Conservation (phyloP, 2,113 vertebrate genomes). For the Colius striatus region DNA sequence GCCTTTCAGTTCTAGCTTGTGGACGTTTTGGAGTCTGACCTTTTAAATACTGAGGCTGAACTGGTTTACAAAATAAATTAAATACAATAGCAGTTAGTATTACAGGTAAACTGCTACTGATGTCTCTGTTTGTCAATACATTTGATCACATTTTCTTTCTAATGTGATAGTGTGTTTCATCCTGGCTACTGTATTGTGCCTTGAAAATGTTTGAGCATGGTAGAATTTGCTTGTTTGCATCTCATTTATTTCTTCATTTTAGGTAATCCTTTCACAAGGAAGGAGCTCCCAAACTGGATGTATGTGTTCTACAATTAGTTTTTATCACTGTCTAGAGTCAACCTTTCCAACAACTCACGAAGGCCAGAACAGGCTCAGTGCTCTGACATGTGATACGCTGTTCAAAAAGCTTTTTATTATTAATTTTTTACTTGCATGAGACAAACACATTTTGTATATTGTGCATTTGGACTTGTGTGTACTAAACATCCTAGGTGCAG, state of each 20-base stretch:
- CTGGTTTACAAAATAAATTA: slow-evolving; percentile 12
- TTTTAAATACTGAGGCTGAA: not conserved
- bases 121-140: not conserved
- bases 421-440: not conserved
- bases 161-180: not conserved
- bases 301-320: not conserved
- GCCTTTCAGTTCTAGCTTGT: not conserved
- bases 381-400: not conserved
- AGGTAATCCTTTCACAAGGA: not conserved
- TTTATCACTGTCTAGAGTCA: not conserved
- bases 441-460: not conserved
- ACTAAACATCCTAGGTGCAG: not conserved
- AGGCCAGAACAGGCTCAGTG: not conserved
- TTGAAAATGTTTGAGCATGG: not conserved
- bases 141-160: not conserved
- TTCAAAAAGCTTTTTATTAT: not conserved
- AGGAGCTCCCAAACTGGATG: not conserved
- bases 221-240: not conserved
- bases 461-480: not conserved
- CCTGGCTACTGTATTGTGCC: not conserved
- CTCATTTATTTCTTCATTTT: not conserved
- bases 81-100: not conserved
- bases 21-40: not conserved
- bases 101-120: not conserved
- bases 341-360: not conserved